phyloP scores from a whole-genome alignment of 2,888 invertebrate species.

The Drosophila demipolita region DNA sequence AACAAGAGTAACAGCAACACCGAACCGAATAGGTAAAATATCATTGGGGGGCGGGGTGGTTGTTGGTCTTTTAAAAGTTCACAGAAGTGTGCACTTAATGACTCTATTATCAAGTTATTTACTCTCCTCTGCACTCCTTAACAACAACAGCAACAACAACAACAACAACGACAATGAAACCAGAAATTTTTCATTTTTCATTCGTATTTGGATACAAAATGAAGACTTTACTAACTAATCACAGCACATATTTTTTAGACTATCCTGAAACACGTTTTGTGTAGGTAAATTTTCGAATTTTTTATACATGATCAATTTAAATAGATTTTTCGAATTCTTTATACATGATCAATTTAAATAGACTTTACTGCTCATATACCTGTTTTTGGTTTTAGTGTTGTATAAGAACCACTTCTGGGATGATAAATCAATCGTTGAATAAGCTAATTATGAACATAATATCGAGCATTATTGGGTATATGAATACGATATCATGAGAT shows the following conservation, averaged over 20 bases:
- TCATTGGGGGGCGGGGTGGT: slow-evolving; percentile 23
- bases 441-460: not conserved
- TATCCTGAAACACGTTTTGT: not conserved
- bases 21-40: slow-evolving; percentile 56
- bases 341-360: not conserved
- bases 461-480: not conserved
- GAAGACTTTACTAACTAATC: not conserved
- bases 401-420: not conserved
- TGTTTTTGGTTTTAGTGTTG: not conserved
- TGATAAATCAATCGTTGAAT: not conserved
- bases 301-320: not conserved
- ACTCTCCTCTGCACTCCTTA: slow-evolving; percentile 11
- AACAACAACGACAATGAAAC: not conserved
- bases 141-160: slow-evolving; percentile 9
- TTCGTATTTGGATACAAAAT: not conserved
- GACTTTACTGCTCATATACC: not conserved
- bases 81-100: slow-evolving; percentile 18
- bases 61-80: not conserved
- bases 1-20: not conserved
- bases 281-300: no score
- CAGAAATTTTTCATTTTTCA: not conserved
- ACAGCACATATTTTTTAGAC: not conserved
- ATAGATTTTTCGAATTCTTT: not conserved
- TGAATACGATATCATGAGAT: not conserved
- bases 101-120: slow-evolving; percentile 18